Evolutionary conservation across 2,113 vertebrate genomes (phyloP), one percentile per base, ranked within the genome.

Genomic region (Nettapus auritus): DNA sequence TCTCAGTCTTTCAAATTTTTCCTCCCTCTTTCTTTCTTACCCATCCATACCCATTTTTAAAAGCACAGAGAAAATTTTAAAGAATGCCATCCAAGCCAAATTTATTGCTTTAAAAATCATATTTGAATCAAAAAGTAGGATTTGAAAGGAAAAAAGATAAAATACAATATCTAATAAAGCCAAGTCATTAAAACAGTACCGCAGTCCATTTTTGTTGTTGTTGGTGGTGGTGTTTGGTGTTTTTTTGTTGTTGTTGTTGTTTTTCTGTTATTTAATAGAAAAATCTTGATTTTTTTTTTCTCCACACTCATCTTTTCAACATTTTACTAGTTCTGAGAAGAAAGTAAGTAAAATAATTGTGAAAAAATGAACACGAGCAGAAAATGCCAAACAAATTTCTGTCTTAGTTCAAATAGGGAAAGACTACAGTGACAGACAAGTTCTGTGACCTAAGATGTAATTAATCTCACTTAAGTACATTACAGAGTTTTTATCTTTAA

Each of bases 11-110:
- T 69, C 34, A 64, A 13, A 9, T 64, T 86, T 87, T 89, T 73
- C 3, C 18, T 84, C 5, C 12, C 4, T 70, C 15, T 55, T 82
- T 82, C n/a, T 31, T 76, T 88, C 36, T 63, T 12, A 81, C n/a
- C 2, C 2, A 18, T 52, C 33, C 70, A 3, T 18, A 74, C 0
- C 2, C 0, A 3, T 1, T 46, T 75, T 76, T 56, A 60, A 34
- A 89, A 15, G 48, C 18, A 50, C 9, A 3, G 4, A 31, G 23
- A 86, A 70, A 67, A 53, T 44, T 36, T 71, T 82, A n/a, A 60
- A 66, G 9, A 62, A n/a, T 57, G 25, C 9, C 7, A 67, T n/a
- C 38, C 28, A 66, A 86, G 71, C 2, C 2, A 62, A 84, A 64
- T 56, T 17, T 46, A 8, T 16, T 77, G 16, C 25, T 60, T 85